These are phyloP conservation scores for Hydractinia echinata DNA, from an alignment of 30 jellyfish, hydroid and myxozoan genomes.

Conservation along the genomic window DNA sequence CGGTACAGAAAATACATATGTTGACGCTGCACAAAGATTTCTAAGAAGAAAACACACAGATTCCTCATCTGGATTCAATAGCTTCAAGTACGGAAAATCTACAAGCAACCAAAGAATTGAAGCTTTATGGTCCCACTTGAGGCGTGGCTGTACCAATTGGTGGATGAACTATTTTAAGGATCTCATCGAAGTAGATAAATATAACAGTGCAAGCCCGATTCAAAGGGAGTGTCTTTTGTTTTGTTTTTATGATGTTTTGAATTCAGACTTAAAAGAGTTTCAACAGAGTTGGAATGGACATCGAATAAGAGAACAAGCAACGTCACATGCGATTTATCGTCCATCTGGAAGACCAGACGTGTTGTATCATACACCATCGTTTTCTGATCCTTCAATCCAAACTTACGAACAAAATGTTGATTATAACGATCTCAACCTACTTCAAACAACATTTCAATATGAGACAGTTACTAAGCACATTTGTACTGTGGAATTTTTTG, in stretches of 20 bases:
- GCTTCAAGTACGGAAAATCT: conserved; percentile 33
- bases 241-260: too few species aligned
- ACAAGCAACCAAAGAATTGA: conserved; percentile 35
- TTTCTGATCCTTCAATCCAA: not conserved
- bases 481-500: too few species aligned
- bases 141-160: conserved; percentile 31
- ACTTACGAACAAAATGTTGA: too few species aligned
- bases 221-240: not conserved
- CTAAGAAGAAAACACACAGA: too few species aligned
- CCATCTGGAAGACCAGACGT: conserved; percentile 1
- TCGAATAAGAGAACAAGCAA: not conserved
- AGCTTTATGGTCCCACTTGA: conserved; percentile 33
- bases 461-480: too few species aligned
- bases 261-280: too few species aligned
- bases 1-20: too few species aligned
- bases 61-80: conserved; percentile 19
- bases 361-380: not conserved
- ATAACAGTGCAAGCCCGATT: not conserved
- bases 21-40: too few species aligned
- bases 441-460: too few species aligned
- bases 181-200: conserved; percentile 17
- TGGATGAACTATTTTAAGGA: conserved; percentile 38
- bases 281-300: not conserved
- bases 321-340: not conserved
- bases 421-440: too few species aligned